Percentiles rank a stretch among this genome's conserved stretches.
phyloP scores from a whole-genome alignment of 2,113 vertebrate species.

The Gambusia affinis region DNA sequence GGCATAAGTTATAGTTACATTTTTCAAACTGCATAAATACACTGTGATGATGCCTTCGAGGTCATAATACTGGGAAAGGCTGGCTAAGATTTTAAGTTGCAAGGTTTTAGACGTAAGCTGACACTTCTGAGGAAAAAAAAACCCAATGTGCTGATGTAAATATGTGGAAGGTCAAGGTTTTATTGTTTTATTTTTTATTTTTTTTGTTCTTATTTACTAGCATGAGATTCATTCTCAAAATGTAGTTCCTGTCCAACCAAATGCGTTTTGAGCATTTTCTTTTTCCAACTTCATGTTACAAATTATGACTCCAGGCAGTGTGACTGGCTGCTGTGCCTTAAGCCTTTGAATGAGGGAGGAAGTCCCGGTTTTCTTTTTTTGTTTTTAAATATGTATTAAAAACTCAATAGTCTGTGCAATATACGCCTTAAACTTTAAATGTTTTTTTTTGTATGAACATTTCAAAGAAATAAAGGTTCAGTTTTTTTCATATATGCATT shows the following conservation, averaged over 20 bases:
- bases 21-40: constrained; percentile 37
- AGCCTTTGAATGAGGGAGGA: constrained; percentile 67
- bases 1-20: constrained; percentile 53
- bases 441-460: constrained; percentile 79
- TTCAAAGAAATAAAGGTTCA: constrained; percentile 83
- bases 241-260: constrained; percentile 67
- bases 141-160: constrained; percentile 55
- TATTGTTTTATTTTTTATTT: constrained; percentile 19
- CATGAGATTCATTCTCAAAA: constrained; percentile 53
- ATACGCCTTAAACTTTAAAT: constrained; percentile 82
- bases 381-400: constrained; percentile 52
- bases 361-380: constrained; percentile 35
- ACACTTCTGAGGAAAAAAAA: constrained; percentile 37
- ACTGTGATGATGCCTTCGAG: constrained; percentile 56
- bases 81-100: constrained; percentile 30
- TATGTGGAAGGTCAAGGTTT: constrained; percentile 40
- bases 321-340: constrained; percentile 82
- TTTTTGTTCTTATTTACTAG: constrained; percentile 45
- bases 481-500: constrained; percentile 54
- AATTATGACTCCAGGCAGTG: constrained; percentile 66
- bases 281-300: constrained; percentile 50
- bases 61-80: constrained; percentile 58
- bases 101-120: constrained; percentile 55
- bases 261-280: constrained; percentile 57
- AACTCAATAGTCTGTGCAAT: constrained; percentile 83